Evolutionary conservation across 2,797 vertebrate species (phyloP), one percentile per base, ranked within the genome.

Genomic region (Coregonus ussuriensis): DNA sequence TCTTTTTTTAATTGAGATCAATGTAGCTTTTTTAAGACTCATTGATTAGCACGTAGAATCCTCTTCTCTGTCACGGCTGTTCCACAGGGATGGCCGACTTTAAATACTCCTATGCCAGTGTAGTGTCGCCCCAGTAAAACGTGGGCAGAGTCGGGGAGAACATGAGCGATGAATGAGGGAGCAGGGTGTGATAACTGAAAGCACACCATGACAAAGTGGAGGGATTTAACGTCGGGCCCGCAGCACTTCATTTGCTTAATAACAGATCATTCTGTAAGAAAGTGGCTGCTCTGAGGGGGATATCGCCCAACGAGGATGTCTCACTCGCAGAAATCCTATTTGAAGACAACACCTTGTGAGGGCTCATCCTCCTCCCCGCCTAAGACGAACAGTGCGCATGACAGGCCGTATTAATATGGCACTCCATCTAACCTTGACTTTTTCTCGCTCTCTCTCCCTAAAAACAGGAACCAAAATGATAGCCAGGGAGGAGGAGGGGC

Each of bases 1-100:
- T 77, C 78, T 70, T 82, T 79, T 94, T 93, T 93, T 95, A 95
- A 94, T 94, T 91, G 91, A 94, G 94, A 97, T 96, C 95, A 95
- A 95, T 95, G 96, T 88, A 87, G 93, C 94, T 95, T 96, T 96
- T 96, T 95, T 96, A 95, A 95, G 93, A 96, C 92, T 93, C 95
- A 96, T 94, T 96, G 96, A 96, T 96, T 96, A 96, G 95, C 96
- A 96, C 95, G 96, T 94, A 93, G 93, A 96, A 94, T 94, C 93
- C 77, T 77, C 94, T 91, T 93, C 92, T 88, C 92, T 93, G 93
- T 94, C 95, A 82, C 90, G 86, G 92, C 83, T 91, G 92, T 94
- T 95, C 93, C 91, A 91, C 92, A 92, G 90, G 90, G 92, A 92
- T 87, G 91, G 92, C 91, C 91, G 93, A 93, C 92, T 95, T 96